Evolutionary conservation across 2,113 vertebrate genomes (phyloP), one percentile per base, ranked within the genome.

Genomic region (Pipa parva): DNA sequence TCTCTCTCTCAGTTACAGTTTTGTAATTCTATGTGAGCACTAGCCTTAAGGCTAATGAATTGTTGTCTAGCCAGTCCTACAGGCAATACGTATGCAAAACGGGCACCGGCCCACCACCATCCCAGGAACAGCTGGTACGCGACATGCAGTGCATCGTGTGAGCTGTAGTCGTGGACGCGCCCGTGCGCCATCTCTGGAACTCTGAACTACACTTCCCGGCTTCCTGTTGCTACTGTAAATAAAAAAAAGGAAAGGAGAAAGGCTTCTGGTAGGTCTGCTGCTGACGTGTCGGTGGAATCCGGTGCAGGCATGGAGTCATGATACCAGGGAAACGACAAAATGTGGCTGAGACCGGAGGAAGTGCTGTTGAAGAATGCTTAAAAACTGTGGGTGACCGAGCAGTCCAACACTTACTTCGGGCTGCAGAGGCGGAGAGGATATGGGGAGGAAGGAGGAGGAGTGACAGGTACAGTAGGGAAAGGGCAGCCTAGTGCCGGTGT

Each of bases 281-380:
- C 81, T 85, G 84, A 92, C 89, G 93, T 94, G 72, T 52, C 65
- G 56, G 72, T 62, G 72, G 73, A 73, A 76, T 57, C 69, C 76
- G 71, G 76, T 73, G 73, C 66, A 74, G 76, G 69, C 67, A 75
- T 63, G 73, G 67, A 61, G 73, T 63, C 20, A 71, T 72, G 73
- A 74, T 58, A 36, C 60, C n/a, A 27, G 78, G 61, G 28, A 28
- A 2, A 25, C 59, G 70, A 26, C 70, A 75, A 72, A 55, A 98
- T 98, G 95, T 98, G 95, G 95, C 88, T 97, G 74, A 94, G 92
- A 84, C 95, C 95, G 0, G 95, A 98, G 71, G 95, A 96, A 78
- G 92, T 96, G 75, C 84, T 98, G 78, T 84, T 98, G 75, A 97
- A 98, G 85, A 98, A 93, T 81, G 95, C 93, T 11, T 87, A 97